Conservation (phyloP, 2,113 vertebrate genomes). For the Thinocorus orbignyianus region DNA sequence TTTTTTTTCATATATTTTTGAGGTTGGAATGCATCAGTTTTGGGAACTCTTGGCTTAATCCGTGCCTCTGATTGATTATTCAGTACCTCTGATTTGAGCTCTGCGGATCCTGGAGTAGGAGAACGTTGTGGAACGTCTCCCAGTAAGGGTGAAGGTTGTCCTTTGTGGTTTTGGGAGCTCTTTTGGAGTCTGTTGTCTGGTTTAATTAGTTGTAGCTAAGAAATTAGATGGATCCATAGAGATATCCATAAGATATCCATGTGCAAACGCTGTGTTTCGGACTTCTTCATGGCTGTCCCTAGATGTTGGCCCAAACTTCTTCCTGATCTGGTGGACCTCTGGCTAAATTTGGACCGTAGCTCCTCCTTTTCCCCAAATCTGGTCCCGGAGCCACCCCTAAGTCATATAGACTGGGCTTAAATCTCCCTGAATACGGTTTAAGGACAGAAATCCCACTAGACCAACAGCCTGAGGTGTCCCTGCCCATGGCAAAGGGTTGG, state of each 20-base stretch:
- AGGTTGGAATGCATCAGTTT: accelerated
- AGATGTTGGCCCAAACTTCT: background rate
- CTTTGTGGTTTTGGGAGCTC: no score
- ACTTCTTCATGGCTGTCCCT: background rate
- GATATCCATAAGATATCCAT: accelerated
- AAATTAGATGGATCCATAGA: background rate
- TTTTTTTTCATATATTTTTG: background rate
- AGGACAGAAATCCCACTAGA: background rate
- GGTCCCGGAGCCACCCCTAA: accelerated
- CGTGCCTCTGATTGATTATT: background rate
- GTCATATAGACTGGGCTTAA: accelerated
- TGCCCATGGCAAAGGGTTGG: no score
- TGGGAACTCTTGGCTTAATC: accelerated
- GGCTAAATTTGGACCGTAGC: accelerated
- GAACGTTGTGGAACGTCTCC: accelerated
- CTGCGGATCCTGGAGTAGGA: accelerated
- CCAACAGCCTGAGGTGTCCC: no score
- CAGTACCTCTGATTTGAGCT: accelerated
- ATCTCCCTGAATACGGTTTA: no score
- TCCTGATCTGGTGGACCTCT: background rate
- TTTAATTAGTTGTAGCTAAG: no score
- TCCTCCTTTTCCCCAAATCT: background rate
- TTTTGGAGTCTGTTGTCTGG: no score
- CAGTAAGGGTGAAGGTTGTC: no score
- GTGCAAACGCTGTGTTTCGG: background rate